Percentiles rank a stretch among this genome's conserved stretches.
Evolutionary conservation across 2,113 vertebrate genomes (phyloP).

Genomic region (Gyps fulvus): DNA sequence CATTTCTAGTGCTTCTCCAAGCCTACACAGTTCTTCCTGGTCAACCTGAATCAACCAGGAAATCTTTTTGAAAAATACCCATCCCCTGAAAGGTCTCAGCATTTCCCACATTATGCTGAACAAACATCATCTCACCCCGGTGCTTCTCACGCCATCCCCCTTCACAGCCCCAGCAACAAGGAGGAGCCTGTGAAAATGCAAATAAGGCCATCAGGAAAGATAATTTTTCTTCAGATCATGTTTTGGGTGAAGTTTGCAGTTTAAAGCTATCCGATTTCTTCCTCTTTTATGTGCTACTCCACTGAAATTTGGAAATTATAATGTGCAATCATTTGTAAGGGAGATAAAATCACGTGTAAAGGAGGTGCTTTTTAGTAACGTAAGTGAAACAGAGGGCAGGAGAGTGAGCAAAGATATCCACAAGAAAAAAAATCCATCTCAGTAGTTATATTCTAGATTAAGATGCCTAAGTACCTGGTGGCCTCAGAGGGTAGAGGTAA

Average conservation of each 20-base stretch:
- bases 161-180: background rate
- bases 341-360: background rate
- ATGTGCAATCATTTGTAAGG: background rate
- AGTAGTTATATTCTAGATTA: background rate
- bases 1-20: background rate
- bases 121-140: background rate
- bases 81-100: background rate
- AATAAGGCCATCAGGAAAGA: background rate
- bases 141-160: background rate
- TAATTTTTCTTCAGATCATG: background rate
- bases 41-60: background rate
- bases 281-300: background rate
- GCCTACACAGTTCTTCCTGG: background rate
- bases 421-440: background rate
- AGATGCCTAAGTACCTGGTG: background rate
- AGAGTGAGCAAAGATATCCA: background rate
- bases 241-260: background rate
- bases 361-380: background rate
- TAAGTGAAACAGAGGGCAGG: background rate
- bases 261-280: background rate
- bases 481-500: background rate
- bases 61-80: background rate
- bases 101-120: accelerated
- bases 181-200: background rate
- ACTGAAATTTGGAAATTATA: background rate